These are phyloP conservation scores for Caenorhabditis imperialis DNA, from an alignment of 2,888 invertebrate genomes.

Conservation along the genomic window DNA sequence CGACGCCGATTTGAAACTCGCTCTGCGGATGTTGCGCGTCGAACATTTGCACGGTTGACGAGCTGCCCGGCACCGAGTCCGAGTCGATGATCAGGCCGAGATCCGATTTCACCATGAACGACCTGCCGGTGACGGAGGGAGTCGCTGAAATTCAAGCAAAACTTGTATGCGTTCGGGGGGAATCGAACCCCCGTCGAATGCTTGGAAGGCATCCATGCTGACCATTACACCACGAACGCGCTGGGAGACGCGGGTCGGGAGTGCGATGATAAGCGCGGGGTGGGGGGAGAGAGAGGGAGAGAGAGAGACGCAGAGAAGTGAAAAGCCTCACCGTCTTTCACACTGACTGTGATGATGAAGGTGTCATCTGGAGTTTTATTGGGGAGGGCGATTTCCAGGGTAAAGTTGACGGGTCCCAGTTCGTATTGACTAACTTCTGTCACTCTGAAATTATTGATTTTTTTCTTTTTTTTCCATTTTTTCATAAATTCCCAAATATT, in stretches of 20 bases:
- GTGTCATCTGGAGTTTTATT: conserved; percentile 11
- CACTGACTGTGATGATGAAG: conserved; percentile 11
- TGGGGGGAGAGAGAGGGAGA: no score
- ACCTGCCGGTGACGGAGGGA: not conserved
- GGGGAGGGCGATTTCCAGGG: conserved; percentile 13
- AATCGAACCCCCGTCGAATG: conserved; percentile 62
- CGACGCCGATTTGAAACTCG: conserved; percentile 7
- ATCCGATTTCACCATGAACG: conserved; percentile 2
- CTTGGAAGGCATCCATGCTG: conserved; percentile 69
- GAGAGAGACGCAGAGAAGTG: no score
- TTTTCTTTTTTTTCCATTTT: no score
- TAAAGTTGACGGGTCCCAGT: conserved; percentile 21
- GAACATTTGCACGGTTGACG: not conserved
- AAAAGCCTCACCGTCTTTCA: conserved; percentile 13
- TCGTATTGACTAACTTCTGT: not conserved
- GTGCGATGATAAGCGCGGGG: no score
- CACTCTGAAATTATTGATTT: conserved; percentile 1
- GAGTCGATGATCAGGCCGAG: conserved; percentile 19
- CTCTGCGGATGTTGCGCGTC: conserved; percentile 1
- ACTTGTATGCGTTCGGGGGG: not conserved
- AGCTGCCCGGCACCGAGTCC: not conserved
- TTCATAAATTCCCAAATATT: no score
- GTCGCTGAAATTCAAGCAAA: conserved; percentile 11
- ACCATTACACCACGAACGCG: conserved; percentile 69
- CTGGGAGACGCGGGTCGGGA: not conserved